Percentiles rank a stretch among this genome's conserved stretches.
phyloP scores from a whole-genome alignment of 2,113 vertebrate genomes.

The Chaenogobius annularis region DNA sequence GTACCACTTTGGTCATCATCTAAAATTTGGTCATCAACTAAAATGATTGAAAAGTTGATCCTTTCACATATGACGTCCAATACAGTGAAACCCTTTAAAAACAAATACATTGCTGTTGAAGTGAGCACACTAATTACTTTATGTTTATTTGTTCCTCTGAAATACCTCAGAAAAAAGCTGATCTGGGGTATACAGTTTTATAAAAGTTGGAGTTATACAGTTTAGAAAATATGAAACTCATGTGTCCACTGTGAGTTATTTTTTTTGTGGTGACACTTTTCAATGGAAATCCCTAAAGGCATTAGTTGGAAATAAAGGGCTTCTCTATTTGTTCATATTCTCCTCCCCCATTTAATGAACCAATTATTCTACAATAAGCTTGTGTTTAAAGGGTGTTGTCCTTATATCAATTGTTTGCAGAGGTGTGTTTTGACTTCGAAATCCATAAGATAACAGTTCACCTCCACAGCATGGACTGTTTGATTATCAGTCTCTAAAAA shows the following conservation, averaged over 20 bases:
- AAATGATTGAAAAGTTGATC: not conserved
- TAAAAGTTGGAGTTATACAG: not conserved
- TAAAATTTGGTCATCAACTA: constrained; percentile 15
- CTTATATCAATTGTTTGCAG: constrained; percentile 48
- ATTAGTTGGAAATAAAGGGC: too few relatives aligned
- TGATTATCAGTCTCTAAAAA: constrained; percentile 69
- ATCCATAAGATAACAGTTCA: constrained; percentile 66
- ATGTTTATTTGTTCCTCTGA: too few relatives aligned
- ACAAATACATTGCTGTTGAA: not conserved
- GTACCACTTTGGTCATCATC: constrained; percentile 40
- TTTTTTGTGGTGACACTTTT: not conserved
- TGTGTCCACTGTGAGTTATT: too few relatives aligned
- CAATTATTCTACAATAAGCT: constrained; percentile 21
- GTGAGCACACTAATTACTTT: not conserved
- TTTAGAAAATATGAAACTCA: not conserved
- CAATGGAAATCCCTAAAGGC: too few relatives aligned
- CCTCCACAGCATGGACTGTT: constrained; percentile 47
- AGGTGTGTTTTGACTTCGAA: constrained; percentile 65
- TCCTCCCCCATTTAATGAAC: constrained; percentile 46
- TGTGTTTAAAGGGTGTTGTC: constrained; percentile 60
- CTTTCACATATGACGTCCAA: not conserved
- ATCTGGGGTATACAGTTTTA: too few relatives aligned
- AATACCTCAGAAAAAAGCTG: too few relatives aligned
- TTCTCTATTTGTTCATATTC: not conserved
- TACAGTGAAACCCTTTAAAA: not conserved